Conservation (phyloP, 2,113 vertebrate genomes). For the Aix galericulata region DNA sequence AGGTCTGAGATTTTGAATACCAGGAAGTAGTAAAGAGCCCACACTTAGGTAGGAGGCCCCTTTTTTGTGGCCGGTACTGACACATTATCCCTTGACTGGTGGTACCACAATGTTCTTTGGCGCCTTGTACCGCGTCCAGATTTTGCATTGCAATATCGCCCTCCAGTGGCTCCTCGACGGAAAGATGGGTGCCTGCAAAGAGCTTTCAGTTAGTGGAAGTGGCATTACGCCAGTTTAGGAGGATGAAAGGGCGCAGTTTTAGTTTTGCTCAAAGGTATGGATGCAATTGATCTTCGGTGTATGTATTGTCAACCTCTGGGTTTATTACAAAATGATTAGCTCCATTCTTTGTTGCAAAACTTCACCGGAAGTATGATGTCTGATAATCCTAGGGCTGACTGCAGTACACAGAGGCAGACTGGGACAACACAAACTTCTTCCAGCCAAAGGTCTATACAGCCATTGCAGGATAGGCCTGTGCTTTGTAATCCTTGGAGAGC, state of each 20-base stretch:
- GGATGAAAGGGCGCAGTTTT: background rate
- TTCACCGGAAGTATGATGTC: accelerated
- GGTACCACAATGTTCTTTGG: accelerated
- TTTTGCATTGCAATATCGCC: background rate
- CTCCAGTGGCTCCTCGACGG: background rate
- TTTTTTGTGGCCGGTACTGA: accelerated
- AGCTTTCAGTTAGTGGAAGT: too few relatives aligned
- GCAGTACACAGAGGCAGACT: background rate
- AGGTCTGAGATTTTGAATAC: background rate
- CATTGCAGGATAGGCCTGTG: background rate
- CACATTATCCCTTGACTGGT: background rate
- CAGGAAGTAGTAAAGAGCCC: accelerated
- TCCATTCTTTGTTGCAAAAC: background rate
- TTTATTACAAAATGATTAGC: background rate
- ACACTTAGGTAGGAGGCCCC: background rate
- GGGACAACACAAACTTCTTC: background rate
- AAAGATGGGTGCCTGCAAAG: too few relatives aligned
- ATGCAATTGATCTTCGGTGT: too few relatives aligned
- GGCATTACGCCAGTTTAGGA: background rate
- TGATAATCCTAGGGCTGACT: too few relatives aligned
- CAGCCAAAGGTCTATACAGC: background rate
- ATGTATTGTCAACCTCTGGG: background rate
- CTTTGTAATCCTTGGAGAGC: background rate
- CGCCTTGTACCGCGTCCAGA: accelerated
- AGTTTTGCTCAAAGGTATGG: background rate